A percentile compares a stretch with the other conserved stretches of the same genome.
Conservation (phyloP, 2,888 invertebrate species). For the Troides aeacus region DNA sequence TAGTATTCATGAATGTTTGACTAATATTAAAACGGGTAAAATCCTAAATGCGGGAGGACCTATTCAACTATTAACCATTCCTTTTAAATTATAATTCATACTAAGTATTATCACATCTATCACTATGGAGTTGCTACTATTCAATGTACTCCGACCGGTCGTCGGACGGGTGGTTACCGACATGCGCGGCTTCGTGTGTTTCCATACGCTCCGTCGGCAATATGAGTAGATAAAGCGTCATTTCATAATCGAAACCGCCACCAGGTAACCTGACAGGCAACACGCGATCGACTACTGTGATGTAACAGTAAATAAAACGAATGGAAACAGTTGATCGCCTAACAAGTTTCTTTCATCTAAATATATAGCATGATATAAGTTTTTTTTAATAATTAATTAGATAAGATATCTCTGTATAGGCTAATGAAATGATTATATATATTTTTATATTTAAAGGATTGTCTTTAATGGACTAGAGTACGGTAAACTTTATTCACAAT, state of each 20-base stretch:
- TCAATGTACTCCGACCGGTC: constrained; percentile 29
- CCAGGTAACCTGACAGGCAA: too few species aligned
- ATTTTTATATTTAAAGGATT: constrained; percentile 42
- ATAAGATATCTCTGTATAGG: constrained; percentile 38
- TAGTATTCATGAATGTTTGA: constrained; percentile 51
- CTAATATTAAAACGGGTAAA: constrained; percentile 45
- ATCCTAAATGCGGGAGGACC: constrained; percentile 69
- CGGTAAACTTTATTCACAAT: constrained; percentile 62
- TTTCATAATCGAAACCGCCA: too few species aligned
- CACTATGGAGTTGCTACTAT: constrained; percentile 42
- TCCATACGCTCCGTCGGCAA: too few species aligned
- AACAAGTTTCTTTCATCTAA: constrained; percentile 43
- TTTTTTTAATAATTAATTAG: constrained; percentile 39
- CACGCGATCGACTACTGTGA: not conserved
- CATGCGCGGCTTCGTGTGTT: too few species aligned
- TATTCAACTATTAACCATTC: constrained; percentile 56
- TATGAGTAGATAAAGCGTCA: too few species aligned
- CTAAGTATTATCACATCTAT: constrained; percentile 69
- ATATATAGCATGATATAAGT: constrained; percentile 38
- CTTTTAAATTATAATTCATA: constrained; percentile 54
- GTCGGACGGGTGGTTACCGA: not conserved
- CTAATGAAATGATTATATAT: constrained; percentile 37
- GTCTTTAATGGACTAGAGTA: constrained; percentile 72
- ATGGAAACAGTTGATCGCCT: constrained; percentile 16
- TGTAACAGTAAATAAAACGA: constrained; percentile 12